Evolutionary conservation across 2,888 invertebrate genomes (phyloP), one percentile per base, ranked within the genome.

Genomic region (Seira musarum): DNA sequence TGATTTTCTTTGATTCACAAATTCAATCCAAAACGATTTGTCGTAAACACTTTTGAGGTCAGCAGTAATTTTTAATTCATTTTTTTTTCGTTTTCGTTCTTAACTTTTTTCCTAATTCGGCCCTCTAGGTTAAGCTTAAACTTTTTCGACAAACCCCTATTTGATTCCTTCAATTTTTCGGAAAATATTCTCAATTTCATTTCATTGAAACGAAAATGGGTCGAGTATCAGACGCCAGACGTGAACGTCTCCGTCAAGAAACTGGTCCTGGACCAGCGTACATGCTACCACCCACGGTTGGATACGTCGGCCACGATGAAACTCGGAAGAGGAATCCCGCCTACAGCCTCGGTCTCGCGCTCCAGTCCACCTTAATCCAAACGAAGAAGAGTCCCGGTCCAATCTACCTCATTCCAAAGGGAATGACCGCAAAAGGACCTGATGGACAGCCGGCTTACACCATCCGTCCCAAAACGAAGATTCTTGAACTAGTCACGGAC

Each of bases 261-360:
- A 15, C 21, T 10, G 93, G 93, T 66, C 93, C 93, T 70, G 93
- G 93, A 1, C 93, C 93, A 30, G 92, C 92, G 82, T 91, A 91
- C 88, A 87, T 88, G 88, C 89, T 94, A 80, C 93, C 92, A 15
- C 89, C 92, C 0, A 91, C 92, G 24, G 90, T 92, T 49, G 93
- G 93, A 1, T 92, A 89, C 88, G 88, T 89, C 13, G 87, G 88
- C 19, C 93, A 93, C 89, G 93, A 93, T 89, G 90, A 91, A 21
- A 91, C 92, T 8, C 91, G 77, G 88, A 88, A 88, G 71, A 86
- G 69, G 30, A 75, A 75, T 40, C 80, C 82, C 57, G 86, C 75
- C 8, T 84, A 85, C 80, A 79, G 70, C 64, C 71, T 87, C 66
- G 86, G 85, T 24, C 46, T 86, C 8, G 84, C 72, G 84, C 66